Percentiles rank a stretch among this genome's conserved stretches.
Conservation (phyloP, 2,113 vertebrate genomes). For the Bubo blakistoni region DNA sequence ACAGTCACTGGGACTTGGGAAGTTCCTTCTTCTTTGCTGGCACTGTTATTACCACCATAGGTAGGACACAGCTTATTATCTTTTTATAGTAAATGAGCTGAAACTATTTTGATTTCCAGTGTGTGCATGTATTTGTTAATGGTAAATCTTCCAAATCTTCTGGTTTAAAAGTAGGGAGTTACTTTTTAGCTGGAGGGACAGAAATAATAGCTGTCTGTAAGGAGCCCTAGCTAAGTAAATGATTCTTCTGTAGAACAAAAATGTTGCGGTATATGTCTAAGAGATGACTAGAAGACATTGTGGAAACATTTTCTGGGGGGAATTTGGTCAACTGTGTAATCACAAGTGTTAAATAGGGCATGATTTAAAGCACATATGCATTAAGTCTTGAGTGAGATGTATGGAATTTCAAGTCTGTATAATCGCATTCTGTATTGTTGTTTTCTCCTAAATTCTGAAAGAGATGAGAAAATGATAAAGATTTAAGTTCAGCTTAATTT, state of each 20-base stretch:
- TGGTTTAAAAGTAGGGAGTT: not conserved
- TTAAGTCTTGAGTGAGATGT: not conserved
- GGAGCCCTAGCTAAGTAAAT: not conserved
- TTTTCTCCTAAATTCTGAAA: not conserved
- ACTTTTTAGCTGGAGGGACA: not conserved
- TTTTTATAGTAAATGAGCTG: slow-evolving; percentile 53
- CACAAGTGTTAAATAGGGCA: slow-evolving; percentile 27
- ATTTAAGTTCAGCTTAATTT: not conserved
- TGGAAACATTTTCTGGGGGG: not conserved
- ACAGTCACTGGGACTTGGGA: slow-evolving; percentile 97
- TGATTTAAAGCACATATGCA: slow-evolving; percentile 17
- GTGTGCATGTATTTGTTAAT: not conserved
- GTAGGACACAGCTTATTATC: slow-evolving; percentile 79
- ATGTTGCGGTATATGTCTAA: not conserved
- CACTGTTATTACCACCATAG: slow-evolving; percentile 99
- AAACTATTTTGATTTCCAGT: slow-evolving; percentile 47
- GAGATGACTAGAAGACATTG: not conserved
- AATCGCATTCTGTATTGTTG: not conserved
- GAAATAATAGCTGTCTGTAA: not conserved
- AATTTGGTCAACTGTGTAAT: slow-evolving; percentile 19
- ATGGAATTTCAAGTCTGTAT: not conserved
- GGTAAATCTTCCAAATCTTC: not conserved
- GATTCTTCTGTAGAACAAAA: not conserved
- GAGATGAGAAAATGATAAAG: not conserved
- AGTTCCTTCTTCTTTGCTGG: slow-evolving; percentile 99